phyloP scores from a whole-genome alignment of 1,140 invertebrate genomes.

The Thalassaphorura encarpata region DNA sequence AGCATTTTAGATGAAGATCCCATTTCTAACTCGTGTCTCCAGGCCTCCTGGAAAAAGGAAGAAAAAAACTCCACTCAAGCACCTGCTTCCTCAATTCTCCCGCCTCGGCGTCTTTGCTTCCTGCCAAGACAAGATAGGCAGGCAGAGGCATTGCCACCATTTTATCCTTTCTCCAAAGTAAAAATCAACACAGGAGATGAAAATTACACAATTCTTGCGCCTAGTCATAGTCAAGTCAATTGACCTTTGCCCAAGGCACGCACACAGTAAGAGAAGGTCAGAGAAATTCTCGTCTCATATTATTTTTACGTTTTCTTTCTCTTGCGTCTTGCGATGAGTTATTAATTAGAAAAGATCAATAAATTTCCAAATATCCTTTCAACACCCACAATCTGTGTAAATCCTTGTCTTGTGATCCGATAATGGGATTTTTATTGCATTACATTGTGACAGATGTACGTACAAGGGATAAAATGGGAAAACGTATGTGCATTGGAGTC shows the following conservation, averaged over 20 bases:
- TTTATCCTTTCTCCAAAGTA: neutral
- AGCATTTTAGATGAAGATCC: slow-evolving; percentile 26
- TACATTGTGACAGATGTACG: neutral
- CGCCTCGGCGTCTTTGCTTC: neutral
- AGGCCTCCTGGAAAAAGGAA: too few species aligned
- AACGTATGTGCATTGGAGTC: neutral
- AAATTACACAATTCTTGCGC: neutral
- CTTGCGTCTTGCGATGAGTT: too few species aligned
- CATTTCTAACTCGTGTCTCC: too few species aligned
- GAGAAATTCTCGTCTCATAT: too few species aligned
- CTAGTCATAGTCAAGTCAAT: neutral
- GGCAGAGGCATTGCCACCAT: neutral
- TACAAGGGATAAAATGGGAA: neutral
- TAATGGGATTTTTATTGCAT: neutral
- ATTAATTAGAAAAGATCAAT: too few species aligned
- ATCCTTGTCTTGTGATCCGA: neutral
- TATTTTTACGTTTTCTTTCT: too few species aligned
- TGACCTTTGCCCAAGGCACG: neutral
- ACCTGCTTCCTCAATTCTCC: too few species aligned
- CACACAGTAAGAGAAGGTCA: too few species aligned
- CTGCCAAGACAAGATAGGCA: neutral
- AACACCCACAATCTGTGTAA: neutral
- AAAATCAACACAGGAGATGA: neutral
- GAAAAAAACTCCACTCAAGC: too few species aligned
- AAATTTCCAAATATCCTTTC: neutral